Conservation (phyloP, 2,797 vertebrate species). For the Avahi laniger region DNA sequence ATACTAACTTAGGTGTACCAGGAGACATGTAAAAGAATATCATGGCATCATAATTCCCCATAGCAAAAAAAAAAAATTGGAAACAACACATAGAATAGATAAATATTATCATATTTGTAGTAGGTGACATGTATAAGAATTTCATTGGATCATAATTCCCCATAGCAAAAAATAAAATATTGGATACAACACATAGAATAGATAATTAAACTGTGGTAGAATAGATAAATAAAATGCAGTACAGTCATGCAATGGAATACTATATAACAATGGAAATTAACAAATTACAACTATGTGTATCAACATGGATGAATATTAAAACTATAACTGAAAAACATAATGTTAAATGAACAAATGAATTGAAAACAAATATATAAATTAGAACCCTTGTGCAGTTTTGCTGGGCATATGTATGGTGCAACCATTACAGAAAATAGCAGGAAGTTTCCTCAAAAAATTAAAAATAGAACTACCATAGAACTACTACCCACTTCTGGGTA, state of each 20-base stretch:
- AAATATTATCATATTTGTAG: no score
- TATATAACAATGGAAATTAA: not conserved
- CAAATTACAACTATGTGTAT: not conserved
- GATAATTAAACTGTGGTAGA: not conserved
- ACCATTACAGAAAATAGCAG: not conserved
- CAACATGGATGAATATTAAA: conserved; percentile 19
- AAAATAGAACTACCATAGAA: not conserved
- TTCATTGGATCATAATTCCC: not conserved
- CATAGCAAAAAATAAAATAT: no score
- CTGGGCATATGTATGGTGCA: not conserved
- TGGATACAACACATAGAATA: not conserved
- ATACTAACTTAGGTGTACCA: not conserved
- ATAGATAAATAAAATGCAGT: not conserved
- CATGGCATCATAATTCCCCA: not conserved
- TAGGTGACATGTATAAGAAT: not conserved
- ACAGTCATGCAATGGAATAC: not conserved
- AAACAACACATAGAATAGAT: no score
- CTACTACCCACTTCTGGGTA: not conserved
- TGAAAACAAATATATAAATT: not conserved
- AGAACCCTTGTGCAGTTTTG: not conserved
- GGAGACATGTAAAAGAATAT: not conserved
- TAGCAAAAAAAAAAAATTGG: no score
- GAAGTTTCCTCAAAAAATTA: not conserved
- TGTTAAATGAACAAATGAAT: not conserved
- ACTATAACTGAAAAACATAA: conserved; percentile 1